Conservation (phyloP, 2,888 invertebrate genomes). For the Schizaphis graminum region DNA sequence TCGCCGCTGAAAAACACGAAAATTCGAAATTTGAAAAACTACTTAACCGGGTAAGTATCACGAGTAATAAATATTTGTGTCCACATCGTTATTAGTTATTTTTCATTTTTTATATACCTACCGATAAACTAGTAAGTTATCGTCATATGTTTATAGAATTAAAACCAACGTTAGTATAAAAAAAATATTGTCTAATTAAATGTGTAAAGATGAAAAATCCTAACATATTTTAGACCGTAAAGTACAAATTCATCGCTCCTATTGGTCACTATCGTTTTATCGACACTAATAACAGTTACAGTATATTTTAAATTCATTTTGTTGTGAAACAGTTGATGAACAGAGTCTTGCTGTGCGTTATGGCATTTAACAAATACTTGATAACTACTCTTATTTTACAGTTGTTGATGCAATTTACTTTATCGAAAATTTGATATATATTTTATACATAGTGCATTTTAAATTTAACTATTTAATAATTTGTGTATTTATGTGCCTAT, state of each 20-base stretch:
- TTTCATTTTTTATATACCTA: not conserved
- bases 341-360: not conserved
- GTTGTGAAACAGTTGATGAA: not conserved
- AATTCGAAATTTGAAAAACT: not conserved
- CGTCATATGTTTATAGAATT: not conserved
- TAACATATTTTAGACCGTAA: not conserved
- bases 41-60: not conserved
- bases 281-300: not conserved
- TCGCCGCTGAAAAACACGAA: not conserved
- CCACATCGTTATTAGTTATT: not conserved
- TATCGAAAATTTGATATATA: not conserved
- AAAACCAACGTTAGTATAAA: not conserved
- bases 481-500: not conserved
- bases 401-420: not conserved
- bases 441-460: not conserved
- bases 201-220: not conserved
- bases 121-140: not conserved
- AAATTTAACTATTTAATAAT: not conserved
- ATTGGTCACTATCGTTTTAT: not conserved
- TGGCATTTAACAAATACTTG: not conserved
- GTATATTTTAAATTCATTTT: not conserved
- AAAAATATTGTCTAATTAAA: not conserved
- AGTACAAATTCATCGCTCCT: not conserved
- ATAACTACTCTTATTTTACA: not conserved
- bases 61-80: not conserved